Evolutionary conservation across 2,888 invertebrate species (phyloP), one percentile per base, ranked within the genome.

Genomic region (Melieria omissa): DNA sequence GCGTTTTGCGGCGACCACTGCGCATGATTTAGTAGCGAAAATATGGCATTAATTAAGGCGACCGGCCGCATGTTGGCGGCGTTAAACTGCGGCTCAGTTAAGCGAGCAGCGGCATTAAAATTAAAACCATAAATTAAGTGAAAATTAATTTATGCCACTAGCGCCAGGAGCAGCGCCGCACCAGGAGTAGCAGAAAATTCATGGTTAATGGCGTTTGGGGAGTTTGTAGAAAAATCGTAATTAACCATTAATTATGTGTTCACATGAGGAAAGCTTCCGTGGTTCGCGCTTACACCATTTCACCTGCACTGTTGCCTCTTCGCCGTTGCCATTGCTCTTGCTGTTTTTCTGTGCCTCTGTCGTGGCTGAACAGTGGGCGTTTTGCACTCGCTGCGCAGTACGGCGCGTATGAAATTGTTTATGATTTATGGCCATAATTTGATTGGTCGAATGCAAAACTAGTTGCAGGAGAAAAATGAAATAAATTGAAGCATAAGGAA

Each of bases 1-100:
- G 29, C n/a, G n/a, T n/a, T n/a, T n/a, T n/a, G n/a, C n/a, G n/a
- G n/a, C 29, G 29, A 49, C 12, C 12, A 9, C 49, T 10, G 9
- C 12, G 75, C 70, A 74, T 76, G 69, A 77, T 76, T 77, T 77
- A 77, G 71, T 75, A 75, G 74, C 70, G 71, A 76, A 76, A 77
- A 77, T 77, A 77, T 74, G 73, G 73, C 73, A 74, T 77, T 75
- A 76, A 76, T 76, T 76, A 76, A 57, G 29, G 29, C 29, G 1
- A 64, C 65, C 44, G 70, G 42, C 65, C 12, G 62, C 55, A 52
- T 63, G 62, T 69, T 63, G 69, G 45, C 57, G 6, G 57, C 16
- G 60, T 61, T 67, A 61, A 60, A 61, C 63, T 55, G 63, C 62
- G 9, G 54, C 69, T 49, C 60, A 69, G 63, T 55, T 55, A 14